Evolutionary conservation across 2,797 vertebrate species (phyloP).

Genomic region (Onychomys leucogaster): DNA sequence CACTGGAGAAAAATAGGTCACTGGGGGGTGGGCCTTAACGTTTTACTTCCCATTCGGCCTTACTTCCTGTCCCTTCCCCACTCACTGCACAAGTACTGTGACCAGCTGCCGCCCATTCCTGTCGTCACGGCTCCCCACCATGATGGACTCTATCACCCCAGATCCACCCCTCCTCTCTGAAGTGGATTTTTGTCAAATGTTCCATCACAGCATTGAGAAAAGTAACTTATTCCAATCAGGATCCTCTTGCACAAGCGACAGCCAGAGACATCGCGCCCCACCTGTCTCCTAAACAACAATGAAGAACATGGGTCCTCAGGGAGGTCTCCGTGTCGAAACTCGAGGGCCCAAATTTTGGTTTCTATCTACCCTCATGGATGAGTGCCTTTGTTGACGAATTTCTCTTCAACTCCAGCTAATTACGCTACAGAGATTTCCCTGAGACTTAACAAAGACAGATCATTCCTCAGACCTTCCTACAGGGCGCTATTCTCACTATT

Average conservation of each 20-base stretch:
- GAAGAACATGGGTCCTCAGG: not conserved
- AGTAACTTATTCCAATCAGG: not conserved
- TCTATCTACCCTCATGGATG: not conserved
- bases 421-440: not conserved
- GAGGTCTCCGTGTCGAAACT: not conserved
- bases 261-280: not conserved
- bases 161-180: not conserved
- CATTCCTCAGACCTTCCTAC: not conserved
- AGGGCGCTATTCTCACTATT: not conserved
- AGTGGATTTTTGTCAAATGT: not conserved
- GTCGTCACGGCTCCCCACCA: not conserved
- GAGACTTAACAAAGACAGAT: not conserved
- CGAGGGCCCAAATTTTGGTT: not conserved
- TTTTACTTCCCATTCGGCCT: not conserved
- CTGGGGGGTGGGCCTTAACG: not conserved
- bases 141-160: not conserved
- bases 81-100: not conserved
- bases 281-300: not conserved
- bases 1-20: not conserved
- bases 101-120: not conserved
- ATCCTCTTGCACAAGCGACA: not conserved
- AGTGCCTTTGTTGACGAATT: not conserved
- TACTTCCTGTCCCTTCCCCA: not conserved
- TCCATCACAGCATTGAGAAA: not conserved
- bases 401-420: constrained; percentile 4